Percentiles rank a stretch among this genome's conserved stretches.
phyloP scores from a whole-genome alignment of 1,140 invertebrate species.

The Drosophila varians region DNA sequence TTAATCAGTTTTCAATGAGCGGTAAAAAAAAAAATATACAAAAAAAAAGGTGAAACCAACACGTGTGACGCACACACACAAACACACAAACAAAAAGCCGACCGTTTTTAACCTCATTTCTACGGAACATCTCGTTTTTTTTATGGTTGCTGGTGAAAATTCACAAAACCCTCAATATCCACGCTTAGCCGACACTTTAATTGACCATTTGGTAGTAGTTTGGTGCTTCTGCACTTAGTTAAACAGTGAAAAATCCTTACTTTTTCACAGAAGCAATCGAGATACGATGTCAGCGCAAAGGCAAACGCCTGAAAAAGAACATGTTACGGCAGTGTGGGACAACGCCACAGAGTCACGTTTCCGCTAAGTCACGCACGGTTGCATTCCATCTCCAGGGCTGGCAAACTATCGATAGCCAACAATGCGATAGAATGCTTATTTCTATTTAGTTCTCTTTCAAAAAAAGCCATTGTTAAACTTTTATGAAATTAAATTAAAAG shows the following conservation, averaged over 20 bases:
- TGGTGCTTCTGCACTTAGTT: conserved; percentile 39
- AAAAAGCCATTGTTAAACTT: background rate
- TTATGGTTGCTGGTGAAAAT: conserved; percentile 8
- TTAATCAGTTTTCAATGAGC: conserved; percentile 53
- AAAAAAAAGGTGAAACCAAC: conserved; percentile 42
- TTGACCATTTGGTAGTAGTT: conserved; percentile 25
- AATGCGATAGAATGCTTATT: background rate
- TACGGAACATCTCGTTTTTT: conserved; percentile 17
- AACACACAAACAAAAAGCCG: conserved; percentile 39
- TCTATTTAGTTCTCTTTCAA: background rate
- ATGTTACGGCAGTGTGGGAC: conserved; percentile 74
- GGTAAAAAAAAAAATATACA: conserved; percentile 15
- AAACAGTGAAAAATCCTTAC: conserved; percentile 66
- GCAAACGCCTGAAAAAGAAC: conserved; percentile 84
- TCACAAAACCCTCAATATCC: conserved; percentile 27
- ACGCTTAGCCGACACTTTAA: conserved; percentile 8
- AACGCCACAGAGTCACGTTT: conserved; percentile 53
- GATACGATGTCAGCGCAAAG: conserved; percentile 82
- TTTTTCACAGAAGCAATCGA: conserved; percentile 80
- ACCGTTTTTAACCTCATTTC: conserved; percentile 72
- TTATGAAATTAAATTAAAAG: background rate
- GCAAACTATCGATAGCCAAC: background rate
- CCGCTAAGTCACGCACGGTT: conserved; percentile 54
- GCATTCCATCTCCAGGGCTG: conserved; percentile 43
- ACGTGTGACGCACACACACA: conserved; percentile 54